Evolutionary conservation across 2,888 invertebrate species (phyloP).

Genomic region (Caenorhabditis afra): DNA sequence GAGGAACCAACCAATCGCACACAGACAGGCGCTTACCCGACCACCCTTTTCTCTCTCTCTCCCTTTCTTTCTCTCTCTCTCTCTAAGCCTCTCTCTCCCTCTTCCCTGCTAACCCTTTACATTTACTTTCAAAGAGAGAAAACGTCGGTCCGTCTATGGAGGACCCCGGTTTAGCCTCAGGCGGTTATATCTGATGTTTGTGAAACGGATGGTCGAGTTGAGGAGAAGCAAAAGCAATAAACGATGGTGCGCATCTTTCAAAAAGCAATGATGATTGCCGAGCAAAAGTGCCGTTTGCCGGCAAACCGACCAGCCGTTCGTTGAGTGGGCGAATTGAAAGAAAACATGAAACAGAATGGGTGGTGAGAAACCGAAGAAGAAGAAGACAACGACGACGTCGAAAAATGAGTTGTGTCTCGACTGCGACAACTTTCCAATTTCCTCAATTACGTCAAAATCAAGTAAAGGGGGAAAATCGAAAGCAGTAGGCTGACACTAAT

Average conservation of each 20-base stretch:
- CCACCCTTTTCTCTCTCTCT: background rate
- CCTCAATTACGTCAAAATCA: too few relatives aligned
- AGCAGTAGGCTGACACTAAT: too few relatives aligned
- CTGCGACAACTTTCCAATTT: too few relatives aligned
- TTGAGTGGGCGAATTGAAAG: background rate
- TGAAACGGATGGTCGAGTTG: slow-evolving; percentile 28
- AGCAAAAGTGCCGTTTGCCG: slow-evolving; percentile 7
- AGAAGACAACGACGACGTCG: background rate
- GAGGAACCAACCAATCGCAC: slow-evolving; percentile 1
- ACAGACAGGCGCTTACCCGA: slow-evolving; percentile 7
- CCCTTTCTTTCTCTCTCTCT: background rate
- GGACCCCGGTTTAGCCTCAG: background rate
- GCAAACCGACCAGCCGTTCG: background rate
- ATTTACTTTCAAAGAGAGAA: slow-evolving; percentile 23
- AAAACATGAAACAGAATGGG: too few relatives aligned
- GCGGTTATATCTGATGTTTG: slow-evolving; percentile 40
- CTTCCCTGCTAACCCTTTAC: slow-evolving; percentile 1
- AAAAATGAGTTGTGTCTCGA: background rate
- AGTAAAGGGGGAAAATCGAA: too few relatives aligned
- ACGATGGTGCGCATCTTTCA: background rate
- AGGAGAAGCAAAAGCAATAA: background rate
- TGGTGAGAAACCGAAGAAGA: too few relatives aligned
- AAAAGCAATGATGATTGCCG: slow-evolving; percentile 21
- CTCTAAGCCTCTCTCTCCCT: background rate
- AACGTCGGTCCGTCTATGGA: slow-evolving; percentile 14